phyloP scores from a whole-genome alignment of 2,113 vertebrate genomes.

The Philantomba maxwellii region DNA sequence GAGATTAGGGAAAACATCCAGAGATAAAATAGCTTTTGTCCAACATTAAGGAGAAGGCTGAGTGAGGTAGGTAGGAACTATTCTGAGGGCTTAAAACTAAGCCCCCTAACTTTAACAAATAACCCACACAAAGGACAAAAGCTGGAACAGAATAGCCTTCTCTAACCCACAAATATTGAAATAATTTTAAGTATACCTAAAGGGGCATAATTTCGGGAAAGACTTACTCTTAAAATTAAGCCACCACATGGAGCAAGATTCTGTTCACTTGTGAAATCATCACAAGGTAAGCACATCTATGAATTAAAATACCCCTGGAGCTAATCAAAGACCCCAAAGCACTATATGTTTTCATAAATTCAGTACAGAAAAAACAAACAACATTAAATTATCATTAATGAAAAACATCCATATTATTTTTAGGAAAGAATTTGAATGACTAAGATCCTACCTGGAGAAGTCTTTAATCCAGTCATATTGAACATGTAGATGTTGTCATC shows the following conservation, averaged over 20 bases:
- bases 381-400: background rate
- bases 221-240: background rate
- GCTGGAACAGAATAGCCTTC: background rate
- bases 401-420: background rate
- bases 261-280: background rate
- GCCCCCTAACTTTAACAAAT: background rate
- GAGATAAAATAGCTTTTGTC: background rate
- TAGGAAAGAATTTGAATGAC: background rate
- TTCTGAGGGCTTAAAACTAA: background rate
- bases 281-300: background rate
- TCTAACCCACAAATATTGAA: background rate
- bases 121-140: background rate
- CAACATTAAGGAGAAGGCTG: background rate
- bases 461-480: conserved; percentile 86
- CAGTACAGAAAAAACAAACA: background rate
- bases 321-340: background rate
- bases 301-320: background rate
- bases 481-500: conserved; percentile 98
- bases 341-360: background rate
- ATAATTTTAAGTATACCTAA: background rate
- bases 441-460: conserved; percentile 84
- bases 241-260: background rate
- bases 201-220: background rate
- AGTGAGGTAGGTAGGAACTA: background rate
- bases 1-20: background rate